Percentiles rank a stretch among this genome's conserved stretches.
Evolutionary conservation across 2,797 vertebrate genomes (phyloP).

Genomic region (Carduelis carduelis): DNA sequence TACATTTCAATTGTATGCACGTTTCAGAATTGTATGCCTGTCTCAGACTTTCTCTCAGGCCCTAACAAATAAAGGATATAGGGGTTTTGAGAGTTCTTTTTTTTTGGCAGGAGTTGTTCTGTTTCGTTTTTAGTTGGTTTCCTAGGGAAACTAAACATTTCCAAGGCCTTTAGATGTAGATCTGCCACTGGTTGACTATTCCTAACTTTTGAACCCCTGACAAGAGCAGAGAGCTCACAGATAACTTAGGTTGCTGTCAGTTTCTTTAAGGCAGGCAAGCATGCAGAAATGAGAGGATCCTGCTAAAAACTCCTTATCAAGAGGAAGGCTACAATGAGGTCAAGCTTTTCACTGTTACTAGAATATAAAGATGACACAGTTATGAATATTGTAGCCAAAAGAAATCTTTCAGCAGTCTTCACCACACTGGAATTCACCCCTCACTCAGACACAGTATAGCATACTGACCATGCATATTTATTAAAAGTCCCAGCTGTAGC

Average conservation of each 20-base stretch:
- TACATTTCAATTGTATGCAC: neutral
- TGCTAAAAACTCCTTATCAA: neutral
- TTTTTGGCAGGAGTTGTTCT: neutral
- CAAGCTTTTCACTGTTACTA: neutral
- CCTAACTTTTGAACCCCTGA: neutral
- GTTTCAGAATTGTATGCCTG: neutral
- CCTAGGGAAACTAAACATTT: neutral
- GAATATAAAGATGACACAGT: neutral
- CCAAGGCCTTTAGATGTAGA: neutral
- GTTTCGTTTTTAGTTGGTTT: neutral
- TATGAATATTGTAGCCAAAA: neutral
- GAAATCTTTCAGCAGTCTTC: neutral
- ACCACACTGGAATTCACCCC: neutral
- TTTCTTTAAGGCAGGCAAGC: neutral
- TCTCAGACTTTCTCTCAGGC: neutral
- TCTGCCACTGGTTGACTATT: neutral
- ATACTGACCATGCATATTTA: neutral
- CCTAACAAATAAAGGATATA: neutral
- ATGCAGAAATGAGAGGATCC: neutral
- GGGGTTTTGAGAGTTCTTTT: neutral
- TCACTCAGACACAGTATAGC: fast-evolving
- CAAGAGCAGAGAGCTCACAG: neutral
- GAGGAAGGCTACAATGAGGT: neutral
- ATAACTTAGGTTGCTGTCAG: neutral
- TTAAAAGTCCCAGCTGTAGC: neutral